Evolutionary conservation across 1,140 invertebrate genomes (phyloP).

Genomic region (Acromyrmex charruanus): DNA sequence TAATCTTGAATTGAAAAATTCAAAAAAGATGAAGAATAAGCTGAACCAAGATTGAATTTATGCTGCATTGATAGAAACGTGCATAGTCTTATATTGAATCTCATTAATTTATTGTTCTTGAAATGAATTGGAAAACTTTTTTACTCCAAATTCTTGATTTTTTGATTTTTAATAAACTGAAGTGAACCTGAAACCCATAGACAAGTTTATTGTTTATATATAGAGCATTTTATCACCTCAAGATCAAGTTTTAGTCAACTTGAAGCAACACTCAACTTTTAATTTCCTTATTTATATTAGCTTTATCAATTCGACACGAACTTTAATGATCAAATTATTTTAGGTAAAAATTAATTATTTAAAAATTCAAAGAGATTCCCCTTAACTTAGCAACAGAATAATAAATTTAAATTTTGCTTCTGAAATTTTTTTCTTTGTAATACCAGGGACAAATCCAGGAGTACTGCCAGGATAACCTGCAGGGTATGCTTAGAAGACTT

Average conservation of each 20-base stretch:
- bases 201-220: not conserved
- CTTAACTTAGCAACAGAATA: not conserved
- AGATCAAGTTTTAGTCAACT: not conserved
- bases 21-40: too few species aligned
- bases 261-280: not conserved
- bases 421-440: not conserved
- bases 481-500: slow-evolving; percentile 98
- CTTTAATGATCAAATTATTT: not conserved
- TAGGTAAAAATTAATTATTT: not conserved
- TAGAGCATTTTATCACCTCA: not conserved
- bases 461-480: slow-evolving; percentile 97
- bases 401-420: slow-evolving; percentile 16
- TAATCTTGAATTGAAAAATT: too few species aligned
- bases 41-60: too few species aligned
- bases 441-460: slow-evolving; percentile 96
- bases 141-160: not conserved
- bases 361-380: not conserved
- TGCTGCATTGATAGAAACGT: too few species aligned
- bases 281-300: not conserved
- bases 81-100: too few species aligned
- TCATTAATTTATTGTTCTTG: not conserved
- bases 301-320: not conserved
- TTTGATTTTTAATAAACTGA: not conserved
- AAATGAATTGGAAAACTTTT: not conserved
- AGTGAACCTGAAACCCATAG: not conserved